These are phyloP conservation scores for Grapholita molesta DNA, from an alignment of 1,140 invertebrate genomes.

Conservation along the genomic window DNA sequence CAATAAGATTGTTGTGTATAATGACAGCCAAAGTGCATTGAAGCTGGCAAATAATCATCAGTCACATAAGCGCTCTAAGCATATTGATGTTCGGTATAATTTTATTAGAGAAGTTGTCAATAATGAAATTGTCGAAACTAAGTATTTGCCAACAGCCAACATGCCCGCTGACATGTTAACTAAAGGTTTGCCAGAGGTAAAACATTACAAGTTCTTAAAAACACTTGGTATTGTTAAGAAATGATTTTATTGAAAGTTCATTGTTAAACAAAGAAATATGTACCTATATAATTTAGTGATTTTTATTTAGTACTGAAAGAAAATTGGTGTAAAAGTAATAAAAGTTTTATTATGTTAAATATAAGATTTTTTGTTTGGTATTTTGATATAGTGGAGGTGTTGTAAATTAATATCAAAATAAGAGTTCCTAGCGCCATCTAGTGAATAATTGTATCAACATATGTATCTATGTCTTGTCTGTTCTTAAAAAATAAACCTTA, in stretches of 20 bases:
- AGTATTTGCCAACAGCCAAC: slow-evolving; percentile 33
- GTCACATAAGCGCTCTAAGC: slow-evolving; percentile 48
- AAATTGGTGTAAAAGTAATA: not conserved
- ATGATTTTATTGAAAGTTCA: not conserved
- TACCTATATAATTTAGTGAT: too few relatives aligned
- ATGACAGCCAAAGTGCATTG: slow-evolving; percentile 53
- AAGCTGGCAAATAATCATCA: slow-evolving; percentile 57
- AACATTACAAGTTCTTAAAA: slow-evolving; percentile 29
- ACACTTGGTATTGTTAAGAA: slow-evolving; percentile 5
- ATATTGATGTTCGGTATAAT: slow-evolving; percentile 46
- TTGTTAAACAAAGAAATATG: too few relatives aligned
- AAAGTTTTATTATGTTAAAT: too few relatives aligned
- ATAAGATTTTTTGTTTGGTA: not conserved
- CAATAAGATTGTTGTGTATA: slow-evolving; percentile 29
- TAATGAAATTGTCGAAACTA: slow-evolving; percentile 24
- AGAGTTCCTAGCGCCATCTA: not conserved
- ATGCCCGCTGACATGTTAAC: slow-evolving; percentile 42
- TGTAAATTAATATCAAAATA: not conserved
- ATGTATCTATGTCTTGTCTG: too few relatives aligned
- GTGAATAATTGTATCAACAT: not conserved
- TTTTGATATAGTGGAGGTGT: slow-evolving; percentile 7
- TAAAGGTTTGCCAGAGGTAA: slow-evolving; percentile 31
- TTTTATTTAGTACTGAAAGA: too few relatives aligned
- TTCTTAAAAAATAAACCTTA: too few relatives aligned
- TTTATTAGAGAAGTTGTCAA: slow-evolving; percentile 41